A percentile compares a stretch with the other conserved stretches of the same genome.
Evolutionary conservation across 2,888 invertebrate genomes (phyloP).

Genomic region (Cantharis lateralis): DNA sequence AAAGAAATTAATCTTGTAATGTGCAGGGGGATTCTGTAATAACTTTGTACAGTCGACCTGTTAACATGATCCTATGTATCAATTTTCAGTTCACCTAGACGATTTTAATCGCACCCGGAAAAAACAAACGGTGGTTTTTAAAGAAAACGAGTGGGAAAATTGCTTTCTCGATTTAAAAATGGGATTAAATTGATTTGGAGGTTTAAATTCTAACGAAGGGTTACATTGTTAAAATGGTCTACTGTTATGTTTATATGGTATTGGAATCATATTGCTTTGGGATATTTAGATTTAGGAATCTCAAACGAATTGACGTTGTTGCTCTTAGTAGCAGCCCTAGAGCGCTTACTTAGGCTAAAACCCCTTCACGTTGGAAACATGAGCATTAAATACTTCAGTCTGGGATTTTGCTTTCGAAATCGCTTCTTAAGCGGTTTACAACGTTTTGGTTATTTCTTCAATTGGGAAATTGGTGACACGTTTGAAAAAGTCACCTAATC

Average conservation of each 20-base stretch:
- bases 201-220: neutral
- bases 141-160: neutral
- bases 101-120: neutral
- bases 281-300: conserved; percentile 51
- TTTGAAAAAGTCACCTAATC: neutral
- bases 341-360: conserved; percentile 45
- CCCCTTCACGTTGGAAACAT: conserved; percentile 41
- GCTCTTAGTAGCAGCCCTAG: conserved; percentile 47
- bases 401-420: conserved; percentile 23
- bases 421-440: conserved; percentile 31
- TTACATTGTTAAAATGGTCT: conserved; percentile 8
- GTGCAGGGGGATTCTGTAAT: conserved; percentile 50
- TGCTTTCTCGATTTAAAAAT: no score
- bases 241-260: conserved; percentile 36
- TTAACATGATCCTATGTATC: conserved; percentile 24
- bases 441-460: conserved; percentile 21
- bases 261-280: conserved; percentile 49
- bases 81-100: neutral
- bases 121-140: neutral
- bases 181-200: neutral
- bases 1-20: conserved; percentile 60
- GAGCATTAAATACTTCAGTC: conserved; percentile 49
- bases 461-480: neutral
- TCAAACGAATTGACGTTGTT: conserved; percentile 48
- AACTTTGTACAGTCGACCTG: conserved; percentile 43